Base-by-base conservation (phyloP, 1,140 invertebrate species). In the Nymphalis io region DNA sequence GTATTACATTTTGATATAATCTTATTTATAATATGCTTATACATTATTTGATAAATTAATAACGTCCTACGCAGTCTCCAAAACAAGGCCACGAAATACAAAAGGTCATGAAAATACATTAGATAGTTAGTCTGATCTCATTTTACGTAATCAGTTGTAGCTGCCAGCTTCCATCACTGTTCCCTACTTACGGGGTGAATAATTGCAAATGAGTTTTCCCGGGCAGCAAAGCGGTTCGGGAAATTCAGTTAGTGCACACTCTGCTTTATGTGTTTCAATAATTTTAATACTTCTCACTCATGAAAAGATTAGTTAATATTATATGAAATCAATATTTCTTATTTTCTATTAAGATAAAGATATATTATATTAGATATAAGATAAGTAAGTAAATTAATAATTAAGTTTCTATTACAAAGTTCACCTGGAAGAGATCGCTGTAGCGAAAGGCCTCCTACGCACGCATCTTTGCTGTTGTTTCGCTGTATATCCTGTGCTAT, bases 121-220 rank as follows among this genome's bases (percentile, higher is more conserved):
- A 64, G 57, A 65, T 55, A 55, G 48, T 53, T 53, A 53, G 18
- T 21, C 48, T 21, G 67, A 62, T 72, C 64, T 67, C 51, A 72
- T 72, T 68, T 68, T 40, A 16, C 64, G 46, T 68, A 68, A 73
- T 73, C 71, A 68, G 71, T 59, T 60, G 65, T 60, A 60, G 60
- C 65, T 63, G 71, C 53, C 65, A 63, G 58, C 40, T 66, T 67
- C 64, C 51, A 63, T 68, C 64, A 72, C 59, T 65, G 59, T 61
- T 67, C 33, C 62, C 55, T 70, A 60, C 69, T 71, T 71, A 66
- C 57, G 39, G n/a, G 33, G 69, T 66, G 58, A 66, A 61, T 61
- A 71, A 61, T 71, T 66, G 62, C 69, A 66, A 71, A 71, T 71
- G 69, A 71, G 63, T 60, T 71, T 66, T 59, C 57, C 48, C 46